A percentile compares a stretch with the other conserved stretches of the same genome.
phyloP scores from a whole-genome alignment of 2,113 vertebrate genomes.

The Echinops telfairi region DNA sequence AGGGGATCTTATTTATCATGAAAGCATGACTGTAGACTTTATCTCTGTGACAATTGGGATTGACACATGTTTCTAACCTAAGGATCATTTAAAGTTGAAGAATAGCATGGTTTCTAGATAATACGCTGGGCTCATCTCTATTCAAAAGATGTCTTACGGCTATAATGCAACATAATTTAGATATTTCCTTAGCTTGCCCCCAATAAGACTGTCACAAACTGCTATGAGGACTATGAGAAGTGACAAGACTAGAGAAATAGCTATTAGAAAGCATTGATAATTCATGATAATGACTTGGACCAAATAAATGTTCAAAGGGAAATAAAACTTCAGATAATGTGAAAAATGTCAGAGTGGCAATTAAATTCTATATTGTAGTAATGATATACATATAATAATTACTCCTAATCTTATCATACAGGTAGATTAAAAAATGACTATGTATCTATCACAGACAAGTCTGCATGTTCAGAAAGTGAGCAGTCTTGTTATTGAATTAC shows the following conservation, averaged over 20 bases:
- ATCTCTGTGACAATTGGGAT: not conserved
- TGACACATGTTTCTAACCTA: not conserved
- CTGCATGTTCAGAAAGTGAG: not conserved
- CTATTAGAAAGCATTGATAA: slow-evolving; percentile 33
- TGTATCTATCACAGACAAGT: not conserved
- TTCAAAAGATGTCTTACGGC: not conserved
- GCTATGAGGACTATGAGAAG: not conserved
- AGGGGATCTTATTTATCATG: slow-evolving; percentile 39
- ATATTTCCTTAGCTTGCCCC: slow-evolving; percentile 6
- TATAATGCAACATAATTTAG: not conserved
- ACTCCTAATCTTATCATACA: slow-evolving; percentile 46
- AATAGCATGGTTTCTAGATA: not conserved
- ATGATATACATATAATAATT: slow-evolving; percentile 69
- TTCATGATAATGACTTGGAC: slow-evolving; percentile 55
- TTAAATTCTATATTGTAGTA: slow-evolving; percentile 73
- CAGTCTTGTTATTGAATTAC: not conserved
- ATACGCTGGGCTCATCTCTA: slow-evolving; percentile 53
- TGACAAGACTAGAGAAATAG: not conserved
- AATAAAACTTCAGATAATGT: slow-evolving; percentile 60
- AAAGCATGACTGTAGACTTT: not conserved
- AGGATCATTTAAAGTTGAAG: slow-evolving; percentile 44
- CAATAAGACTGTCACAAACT: slow-evolving; percentile 4
- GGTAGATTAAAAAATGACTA: slow-evolving; percentile 55
- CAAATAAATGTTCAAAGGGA: slow-evolving; percentile 72
- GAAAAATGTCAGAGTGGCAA: slow-evolving; percentile 66